These are phyloP conservation scores for Zosterops hypoxanthus DNA, from an alignment of 2,113 vertebrate species.

Conservation along the genomic window DNA sequence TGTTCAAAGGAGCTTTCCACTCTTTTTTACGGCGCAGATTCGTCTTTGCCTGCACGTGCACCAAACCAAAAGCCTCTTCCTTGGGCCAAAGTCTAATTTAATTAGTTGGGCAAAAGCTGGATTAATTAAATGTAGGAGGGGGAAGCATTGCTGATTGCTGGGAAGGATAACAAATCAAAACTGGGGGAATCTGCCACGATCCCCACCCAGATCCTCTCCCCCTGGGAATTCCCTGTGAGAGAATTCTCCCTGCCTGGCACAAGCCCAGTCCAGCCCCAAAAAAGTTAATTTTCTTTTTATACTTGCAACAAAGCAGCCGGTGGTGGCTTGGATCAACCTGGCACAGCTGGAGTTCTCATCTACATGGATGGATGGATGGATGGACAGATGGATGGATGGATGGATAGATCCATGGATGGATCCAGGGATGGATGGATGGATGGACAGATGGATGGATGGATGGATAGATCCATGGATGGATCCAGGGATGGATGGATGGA, in stretches of 20 bases:
- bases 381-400: background rate
- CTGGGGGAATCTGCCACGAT: background rate
- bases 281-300: fast-evolving
- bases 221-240: background rate
- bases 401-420: background rate
- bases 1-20: background rate
- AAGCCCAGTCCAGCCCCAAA: background rate
- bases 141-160: background rate
- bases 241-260: background rate
- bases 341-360: background rate
- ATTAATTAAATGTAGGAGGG: background rate
- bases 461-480: background rate
- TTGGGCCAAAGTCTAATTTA: background rate
- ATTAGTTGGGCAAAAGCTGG: background rate
- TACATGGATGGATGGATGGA: background rate
- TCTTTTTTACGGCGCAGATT: background rate
- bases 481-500: background rate
- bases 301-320: fast-evolving
- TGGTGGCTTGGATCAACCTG: background rate
- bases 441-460: background rate
- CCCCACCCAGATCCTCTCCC: background rate
- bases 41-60: background rate
- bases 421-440: background rate
- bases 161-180: background rate
- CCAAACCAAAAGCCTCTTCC: background rate